Base-by-base conservation (phyloP, 2,113 vertebrate species). In the Pomatorhinus ruficollis region DNA sequence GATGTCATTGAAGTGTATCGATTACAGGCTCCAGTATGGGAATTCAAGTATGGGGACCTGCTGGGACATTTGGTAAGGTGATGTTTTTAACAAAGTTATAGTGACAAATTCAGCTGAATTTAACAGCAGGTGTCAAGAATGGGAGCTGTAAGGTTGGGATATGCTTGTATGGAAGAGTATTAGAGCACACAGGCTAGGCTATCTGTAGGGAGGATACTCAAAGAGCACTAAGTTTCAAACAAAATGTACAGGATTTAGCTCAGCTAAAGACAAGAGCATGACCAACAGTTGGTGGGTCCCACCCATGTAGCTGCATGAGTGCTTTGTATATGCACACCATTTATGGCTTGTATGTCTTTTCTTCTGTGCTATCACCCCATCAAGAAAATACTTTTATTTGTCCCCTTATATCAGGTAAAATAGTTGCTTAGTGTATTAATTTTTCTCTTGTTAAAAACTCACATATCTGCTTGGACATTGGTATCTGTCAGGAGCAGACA, bases 21-120 rank as follows among this genome's bases (percentile, higher is more conserved):
- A 54, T 96, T 99, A 56, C 99, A 99, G 96, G 97, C 99, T 28
- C 99, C 99, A 15, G 99, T 99, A 8, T 99, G 99, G 99, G 99
- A 99, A 92, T 99, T 99, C 97, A 99, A 99, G 94, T 99, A 98
- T 8, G 99, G 99, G 61, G 98, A 98, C 89, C 93, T 99, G 5
- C 96, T 99, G 53, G 99, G 99, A 70, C 99, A 98, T 97, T 81
- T 99, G 96, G 99, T 99, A 98, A 98, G 98, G 33, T 31, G 69
- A 20, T 95, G 8, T 22, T 85, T 96, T 87, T 81, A 68, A 60
- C 47, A 16, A 68, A 81, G 25, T 54, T 77, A 12, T 0, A 39
- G 14, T 28, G 28, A 19, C 47, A 83, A 45, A 83, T 82, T n/a
- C n/a, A 69, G 61, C 37, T 65, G 30, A 56, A n/a, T 63, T 83